A percentile compares a stretch with the other conserved stretches of the same genome.
These are phyloP conservation scores for Drosophila tsacasi DNA, from an alignment of 1,140 invertebrate species.

Conservation along the genomic window DNA sequence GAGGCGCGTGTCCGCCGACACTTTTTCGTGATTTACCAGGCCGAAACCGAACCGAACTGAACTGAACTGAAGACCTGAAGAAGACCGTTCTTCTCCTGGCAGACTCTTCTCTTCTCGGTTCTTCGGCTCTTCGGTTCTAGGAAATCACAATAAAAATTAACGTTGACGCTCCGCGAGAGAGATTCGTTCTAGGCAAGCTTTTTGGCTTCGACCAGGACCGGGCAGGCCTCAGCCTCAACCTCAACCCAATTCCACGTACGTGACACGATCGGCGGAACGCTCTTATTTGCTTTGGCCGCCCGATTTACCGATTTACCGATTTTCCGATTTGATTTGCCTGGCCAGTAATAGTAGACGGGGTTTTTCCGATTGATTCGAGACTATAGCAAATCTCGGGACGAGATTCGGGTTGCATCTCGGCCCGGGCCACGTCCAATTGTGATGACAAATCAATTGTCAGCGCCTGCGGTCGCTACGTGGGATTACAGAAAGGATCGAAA, in stretches of 20 bases:
- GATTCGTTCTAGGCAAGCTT: constrained; percentile 82
- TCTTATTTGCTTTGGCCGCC: constrained; percentile 41
- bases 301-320: too few species aligned
- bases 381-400: constrained; percentile 55
- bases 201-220: constrained; percentile 26
- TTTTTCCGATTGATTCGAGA: constrained; percentile 63
- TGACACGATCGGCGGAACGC: constrained; percentile 68
- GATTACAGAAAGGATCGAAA: constrained; percentile 8
- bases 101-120: background rate
- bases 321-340: constrained; percentile 46
- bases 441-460: constrained; percentile 72
- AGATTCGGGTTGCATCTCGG: constrained; percentile 15
- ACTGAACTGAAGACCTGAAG: background rate
- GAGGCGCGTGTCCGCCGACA: constrained; percentile 83
- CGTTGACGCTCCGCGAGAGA: constrained; percentile 48
- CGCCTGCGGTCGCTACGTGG: constrained; percentile 48
- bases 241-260: constrained; percentile 82
- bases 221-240: constrained; percentile 11
- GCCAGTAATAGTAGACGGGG: constrained; percentile 12
- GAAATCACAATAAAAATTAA: constrained; percentile 84
- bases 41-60: constrained; percentile 20
- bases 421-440: constrained; percentile 51
- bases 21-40: constrained; percentile 82
- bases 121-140: constrained; percentile 65
- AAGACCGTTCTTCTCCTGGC: constrained; percentile 12